Percentiles rank a stretch among this genome's conserved stretches.
Conservation (phyloP, 2,113 vertebrate species). For the Neolamprologus tretocephalus region DNA sequence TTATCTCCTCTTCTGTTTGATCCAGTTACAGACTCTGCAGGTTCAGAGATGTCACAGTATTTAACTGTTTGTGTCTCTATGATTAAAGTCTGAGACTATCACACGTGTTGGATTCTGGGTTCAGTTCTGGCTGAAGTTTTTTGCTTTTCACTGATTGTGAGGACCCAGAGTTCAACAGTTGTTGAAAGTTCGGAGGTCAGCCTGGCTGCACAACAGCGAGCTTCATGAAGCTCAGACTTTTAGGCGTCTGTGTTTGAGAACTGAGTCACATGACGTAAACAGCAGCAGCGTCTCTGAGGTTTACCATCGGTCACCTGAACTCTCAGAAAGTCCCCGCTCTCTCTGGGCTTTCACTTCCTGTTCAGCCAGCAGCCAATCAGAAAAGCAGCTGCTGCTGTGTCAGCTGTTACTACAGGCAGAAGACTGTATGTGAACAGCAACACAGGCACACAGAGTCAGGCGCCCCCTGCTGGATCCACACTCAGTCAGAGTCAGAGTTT, state of each 20-base stretch:
- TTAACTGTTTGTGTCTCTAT: accelerated
- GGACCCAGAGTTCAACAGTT: accelerated
- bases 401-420: not conserved
- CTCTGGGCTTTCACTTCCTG: too few species aligned
- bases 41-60: accelerated
- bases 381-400: not conserved
- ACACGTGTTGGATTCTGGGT: accelerated
- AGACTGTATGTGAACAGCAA: not conserved
- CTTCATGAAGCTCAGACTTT: accelerated
- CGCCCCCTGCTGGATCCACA: accelerated
- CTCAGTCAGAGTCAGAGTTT: too few species aligned
- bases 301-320: not conserved
- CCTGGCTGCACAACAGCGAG: not conserved
- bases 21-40: accelerated
- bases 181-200: accelerated
- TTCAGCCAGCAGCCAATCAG: not conserved
- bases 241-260: not conserved
- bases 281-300: not conserved
- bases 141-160: not conserved
- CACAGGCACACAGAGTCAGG: accelerated
- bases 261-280: not conserved
- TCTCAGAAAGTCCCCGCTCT: too few species aligned
- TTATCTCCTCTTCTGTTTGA: accelerated
- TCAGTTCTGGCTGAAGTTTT: not conserved
- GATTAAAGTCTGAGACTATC: accelerated